Evolutionary conservation across 2,888 invertebrate genomes (phyloP).

Genomic region (Epinotia ramella): DNA sequence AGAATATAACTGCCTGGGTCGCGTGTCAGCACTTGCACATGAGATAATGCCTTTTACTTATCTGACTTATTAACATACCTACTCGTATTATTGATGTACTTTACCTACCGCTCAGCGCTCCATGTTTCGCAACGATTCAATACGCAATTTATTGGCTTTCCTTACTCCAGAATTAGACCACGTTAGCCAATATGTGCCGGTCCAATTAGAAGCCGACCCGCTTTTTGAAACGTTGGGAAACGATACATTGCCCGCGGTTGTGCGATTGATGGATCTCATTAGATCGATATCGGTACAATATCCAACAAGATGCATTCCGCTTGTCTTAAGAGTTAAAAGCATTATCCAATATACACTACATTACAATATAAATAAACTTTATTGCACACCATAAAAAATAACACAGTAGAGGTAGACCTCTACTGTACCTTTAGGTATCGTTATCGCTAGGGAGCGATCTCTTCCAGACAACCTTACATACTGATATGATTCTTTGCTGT

Average conservation of each 20-base stretch:
- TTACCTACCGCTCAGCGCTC: no score
- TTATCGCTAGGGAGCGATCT: no score
- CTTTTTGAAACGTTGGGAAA: constrained; percentile 38
- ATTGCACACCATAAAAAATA: no score
- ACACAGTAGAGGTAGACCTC: no score
- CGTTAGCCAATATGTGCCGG: constrained; percentile 37
- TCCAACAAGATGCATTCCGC: not conserved
- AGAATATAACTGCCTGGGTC: no score
- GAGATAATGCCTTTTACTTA: no score
- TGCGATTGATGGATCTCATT: constrained; percentile 3
- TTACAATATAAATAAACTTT: no score
- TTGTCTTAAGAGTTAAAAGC: not conserved
- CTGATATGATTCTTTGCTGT: no score
- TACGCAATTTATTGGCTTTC: constrained; percentile 38
- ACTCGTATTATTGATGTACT: not conserved
- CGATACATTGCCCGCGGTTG: constrained; percentile 12
- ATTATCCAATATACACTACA: not conserved
- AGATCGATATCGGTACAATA: not conserved
- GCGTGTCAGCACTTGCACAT: no score
- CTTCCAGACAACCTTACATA: no score
- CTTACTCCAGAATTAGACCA: constrained; percentile 37
- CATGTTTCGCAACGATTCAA: constrained; percentile 39
- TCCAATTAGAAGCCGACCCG: constrained; percentile 33
- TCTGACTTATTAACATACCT: not conserved
- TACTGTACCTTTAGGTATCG: no score